phyloP scores from a whole-genome alignment of 2,888 invertebrate genomes.

The Lasioglossum pauxillum region DNA sequence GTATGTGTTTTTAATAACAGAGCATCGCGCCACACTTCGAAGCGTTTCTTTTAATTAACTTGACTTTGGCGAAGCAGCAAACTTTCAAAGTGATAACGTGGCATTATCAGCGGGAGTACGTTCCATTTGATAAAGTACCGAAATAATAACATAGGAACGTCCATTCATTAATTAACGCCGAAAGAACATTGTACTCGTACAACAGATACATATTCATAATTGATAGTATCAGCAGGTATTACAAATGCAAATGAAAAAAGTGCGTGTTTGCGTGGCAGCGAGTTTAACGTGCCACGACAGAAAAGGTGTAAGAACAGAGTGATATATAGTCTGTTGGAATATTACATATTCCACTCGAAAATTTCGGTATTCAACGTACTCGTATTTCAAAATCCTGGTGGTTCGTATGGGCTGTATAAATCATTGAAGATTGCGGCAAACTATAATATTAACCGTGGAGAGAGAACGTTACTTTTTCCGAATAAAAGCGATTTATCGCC shows the following conservation, averaged over 20 bases:
- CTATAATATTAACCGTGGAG: background rate
- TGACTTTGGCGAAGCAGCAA: background rate
- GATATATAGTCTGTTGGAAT: slow-evolving; percentile 3
- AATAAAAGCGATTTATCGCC: background rate
- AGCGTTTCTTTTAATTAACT: background rate
- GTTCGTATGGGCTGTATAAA: background rate
- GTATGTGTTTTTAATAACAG: background rate
- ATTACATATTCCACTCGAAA: background rate
- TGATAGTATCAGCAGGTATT: slow-evolving; percentile 28
- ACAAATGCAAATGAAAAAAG: slow-evolving; percentile 41
- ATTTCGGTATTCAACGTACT: background rate
- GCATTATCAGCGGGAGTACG: background rate
- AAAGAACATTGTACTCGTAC: slow-evolving; percentile 10
- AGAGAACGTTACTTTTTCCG: background rate
- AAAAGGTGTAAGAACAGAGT: slow-evolving; percentile 13
- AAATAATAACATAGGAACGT: background rate
- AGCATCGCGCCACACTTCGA: background rate
- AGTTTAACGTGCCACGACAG: slow-evolving; percentile 13
- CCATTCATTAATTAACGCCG: slow-evolving; percentile 26
- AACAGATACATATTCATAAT: slow-evolving; percentile 37
- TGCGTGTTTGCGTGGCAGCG: slow-evolving; percentile 36
- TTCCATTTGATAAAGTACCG: background rate
- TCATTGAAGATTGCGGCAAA: background rate
- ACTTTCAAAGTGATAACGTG: background rate
- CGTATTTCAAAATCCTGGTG: slow-evolving; percentile 2